Percentiles rank a stretch among this genome's conserved stretches.
Conservation (phyloP, 2,888 invertebrate genomes). For the Dioctria rufipes region DNA sequence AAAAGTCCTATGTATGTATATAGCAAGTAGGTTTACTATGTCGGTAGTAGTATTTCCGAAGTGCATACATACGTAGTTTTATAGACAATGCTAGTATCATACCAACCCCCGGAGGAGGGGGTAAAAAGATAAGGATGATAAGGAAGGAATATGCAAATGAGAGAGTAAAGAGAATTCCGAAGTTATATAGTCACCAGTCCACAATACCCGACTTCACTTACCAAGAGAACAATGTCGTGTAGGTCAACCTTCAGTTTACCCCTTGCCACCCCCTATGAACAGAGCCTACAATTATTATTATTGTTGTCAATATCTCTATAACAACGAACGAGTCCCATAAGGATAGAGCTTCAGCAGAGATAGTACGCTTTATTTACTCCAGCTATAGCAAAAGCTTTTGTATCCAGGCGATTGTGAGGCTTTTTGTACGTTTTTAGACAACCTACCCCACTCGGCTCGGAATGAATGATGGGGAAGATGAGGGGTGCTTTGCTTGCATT, state of each 20-base stretch:
- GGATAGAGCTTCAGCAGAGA: slow-evolving; percentile 6
- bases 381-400: slow-evolving; percentile 23
- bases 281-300: background rate
- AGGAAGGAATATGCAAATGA: background rate
- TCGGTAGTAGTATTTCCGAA: slow-evolving; percentile 24
- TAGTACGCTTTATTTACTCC: slow-evolving; percentile 19
- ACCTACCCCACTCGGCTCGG: slow-evolving; percentile 10
- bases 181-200: too few relatives aligned
- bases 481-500: too few relatives aligned
- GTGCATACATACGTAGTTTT: slow-evolving; percentile 17
- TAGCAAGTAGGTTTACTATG: background rate
- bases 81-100: background rate
- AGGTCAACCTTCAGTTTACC: slow-evolving; percentile 40
- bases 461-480: slow-evolving; percentile 19
- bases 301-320: slow-evolving; percentile 13
- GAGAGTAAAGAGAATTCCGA: background rate
- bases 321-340: slow-evolving; percentile 10
- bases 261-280: background rate
- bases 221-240: slow-evolving; percentile 26
- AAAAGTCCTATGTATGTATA: background rate
- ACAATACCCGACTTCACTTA: slow-evolving; percentile 10
- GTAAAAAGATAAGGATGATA: too few relatives aligned
- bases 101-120: too few relatives aligned
- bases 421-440: slow-evolving; percentile 1
- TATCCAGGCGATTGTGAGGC: slow-evolving; percentile 29